Percentiles rank a stretch among this genome's conserved stretches.
These are phyloP conservation scores for Nyctereutes procyonoides DNA, from an alignment of 2,113 vertebrate species.

Conservation along the genomic window DNA sequence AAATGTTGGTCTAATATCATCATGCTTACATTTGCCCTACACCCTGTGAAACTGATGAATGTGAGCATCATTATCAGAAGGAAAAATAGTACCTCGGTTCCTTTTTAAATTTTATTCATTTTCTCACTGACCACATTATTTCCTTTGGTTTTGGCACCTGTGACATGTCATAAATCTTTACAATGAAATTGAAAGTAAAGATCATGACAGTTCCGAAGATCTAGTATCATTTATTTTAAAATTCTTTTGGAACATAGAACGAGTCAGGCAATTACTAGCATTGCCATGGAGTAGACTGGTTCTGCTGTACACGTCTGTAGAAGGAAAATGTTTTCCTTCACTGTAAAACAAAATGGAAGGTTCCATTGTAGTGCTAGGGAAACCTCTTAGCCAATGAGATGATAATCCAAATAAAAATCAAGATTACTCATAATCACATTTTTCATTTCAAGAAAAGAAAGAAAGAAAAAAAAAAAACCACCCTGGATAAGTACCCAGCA, in stretches of 20 bases:
- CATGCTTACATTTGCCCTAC: neutral
- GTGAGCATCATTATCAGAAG: neutral
- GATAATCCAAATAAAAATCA: neutral
- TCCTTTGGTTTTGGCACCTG: neutral
- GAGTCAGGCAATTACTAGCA: neutral
- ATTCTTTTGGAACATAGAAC: neutral
- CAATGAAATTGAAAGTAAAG: neutral
- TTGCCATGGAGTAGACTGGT: neutral
- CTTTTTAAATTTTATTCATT: neutral
- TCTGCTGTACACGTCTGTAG: neutral
- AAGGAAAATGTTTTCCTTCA: slow-evolving; percentile 30
- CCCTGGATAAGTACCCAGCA: neutral
- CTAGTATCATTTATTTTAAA: slow-evolving; percentile 33
- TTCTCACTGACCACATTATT: neutral
- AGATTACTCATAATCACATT: neutral
- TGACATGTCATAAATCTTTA: neutral
- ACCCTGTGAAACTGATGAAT: neutral
- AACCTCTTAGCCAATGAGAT: neutral
- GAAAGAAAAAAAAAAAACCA: slow-evolving; percentile 39
- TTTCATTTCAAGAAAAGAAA: slow-evolving; percentile 56
- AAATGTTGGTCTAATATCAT: neutral
- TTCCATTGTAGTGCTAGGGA: neutral
- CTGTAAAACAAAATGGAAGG: slow-evolving; percentile 4
- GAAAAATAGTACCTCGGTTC: neutral
- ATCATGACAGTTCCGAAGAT: neutral